Conservation (phyloP, 2,888 invertebrate genomes). For the Rhamnusium bicolor region DNA sequence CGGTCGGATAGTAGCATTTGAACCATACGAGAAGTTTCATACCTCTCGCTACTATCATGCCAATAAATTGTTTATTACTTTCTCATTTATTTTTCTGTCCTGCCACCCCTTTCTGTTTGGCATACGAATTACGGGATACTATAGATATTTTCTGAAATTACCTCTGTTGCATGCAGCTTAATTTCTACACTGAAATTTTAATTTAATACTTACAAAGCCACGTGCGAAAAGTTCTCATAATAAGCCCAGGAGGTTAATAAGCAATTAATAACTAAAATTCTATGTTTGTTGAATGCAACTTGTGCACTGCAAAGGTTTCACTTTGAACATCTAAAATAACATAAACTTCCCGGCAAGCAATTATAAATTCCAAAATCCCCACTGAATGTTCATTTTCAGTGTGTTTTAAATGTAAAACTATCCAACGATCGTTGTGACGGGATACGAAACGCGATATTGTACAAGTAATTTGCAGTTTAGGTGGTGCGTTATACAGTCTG, state of each 20-base stretch:
- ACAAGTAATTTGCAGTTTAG: not conserved
- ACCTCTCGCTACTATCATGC: no score
- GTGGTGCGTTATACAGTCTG: not conserved
- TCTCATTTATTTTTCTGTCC: no score
- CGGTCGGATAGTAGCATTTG: no score
- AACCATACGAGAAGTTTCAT: no score
- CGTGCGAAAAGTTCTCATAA: conserved; percentile 30
- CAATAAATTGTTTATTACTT: no score
- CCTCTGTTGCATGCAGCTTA: not conserved
- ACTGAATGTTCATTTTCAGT: conserved; percentile 8
- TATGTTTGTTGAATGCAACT: conserved; percentile 19
- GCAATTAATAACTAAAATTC: conserved; percentile 36
- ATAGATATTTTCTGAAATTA: not conserved
- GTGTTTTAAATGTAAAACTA: not conserved
- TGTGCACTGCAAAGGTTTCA: not conserved
- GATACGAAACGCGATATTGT: not conserved
- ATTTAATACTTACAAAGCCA: conserved; percentile 7
- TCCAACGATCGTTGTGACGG: not conserved
- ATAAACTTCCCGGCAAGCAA: conserved; percentile 4
- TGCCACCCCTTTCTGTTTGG: no score
- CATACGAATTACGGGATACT: no score
- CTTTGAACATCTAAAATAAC: conserved; percentile 3
- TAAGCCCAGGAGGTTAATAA: conserved; percentile 40
- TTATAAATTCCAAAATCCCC: conserved; percentile 20
- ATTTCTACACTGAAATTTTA: conserved; percentile 14